Conservation (phyloP, 2,113 vertebrate species). For the Polypterus bichir region DNA sequence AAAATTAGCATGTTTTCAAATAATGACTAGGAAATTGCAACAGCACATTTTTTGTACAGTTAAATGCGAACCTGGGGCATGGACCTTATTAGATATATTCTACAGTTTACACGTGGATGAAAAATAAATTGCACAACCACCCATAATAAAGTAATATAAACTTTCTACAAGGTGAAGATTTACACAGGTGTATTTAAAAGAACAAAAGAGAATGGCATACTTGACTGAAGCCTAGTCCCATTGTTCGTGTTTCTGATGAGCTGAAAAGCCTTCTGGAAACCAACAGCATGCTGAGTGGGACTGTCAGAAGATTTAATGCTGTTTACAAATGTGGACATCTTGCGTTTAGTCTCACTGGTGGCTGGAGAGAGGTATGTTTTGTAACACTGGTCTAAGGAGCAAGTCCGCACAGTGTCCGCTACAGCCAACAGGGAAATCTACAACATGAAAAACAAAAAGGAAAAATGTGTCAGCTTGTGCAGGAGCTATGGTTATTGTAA, state of each 20-base stretch:
- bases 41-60: too few relatives aligned
- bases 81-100: too few relatives aligned
- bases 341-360: constrained; percentile 92
- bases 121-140: too few relatives aligned
- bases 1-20: too few relatives aligned
- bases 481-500: background rate
- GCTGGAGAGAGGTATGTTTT: constrained; percentile 88
- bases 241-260: constrained; percentile 80
- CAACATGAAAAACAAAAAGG: background rate
- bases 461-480: background rate
- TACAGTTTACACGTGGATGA: too few relatives aligned
- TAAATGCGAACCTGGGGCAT: too few relatives aligned
- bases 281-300: constrained; percentile 76
- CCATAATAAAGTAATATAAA: too few relatives aligned
- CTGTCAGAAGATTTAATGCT: constrained; percentile 75
- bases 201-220: constrained; percentile 47
- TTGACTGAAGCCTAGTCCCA: constrained; percentile 61
- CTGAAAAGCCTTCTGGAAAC: constrained; percentile 94
- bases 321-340: constrained; percentile 87
- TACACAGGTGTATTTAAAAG: background rate
- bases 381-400: constrained; percentile 91
- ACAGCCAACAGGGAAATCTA: constrained; percentile 85
- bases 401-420: constrained; percentile 80
- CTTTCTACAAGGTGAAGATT: too few relatives aligned
- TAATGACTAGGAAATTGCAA: too few relatives aligned